Evolutionary conservation across 2,888 invertebrate species (phyloP).

Genomic region (Tigriopus californicus): DNA sequence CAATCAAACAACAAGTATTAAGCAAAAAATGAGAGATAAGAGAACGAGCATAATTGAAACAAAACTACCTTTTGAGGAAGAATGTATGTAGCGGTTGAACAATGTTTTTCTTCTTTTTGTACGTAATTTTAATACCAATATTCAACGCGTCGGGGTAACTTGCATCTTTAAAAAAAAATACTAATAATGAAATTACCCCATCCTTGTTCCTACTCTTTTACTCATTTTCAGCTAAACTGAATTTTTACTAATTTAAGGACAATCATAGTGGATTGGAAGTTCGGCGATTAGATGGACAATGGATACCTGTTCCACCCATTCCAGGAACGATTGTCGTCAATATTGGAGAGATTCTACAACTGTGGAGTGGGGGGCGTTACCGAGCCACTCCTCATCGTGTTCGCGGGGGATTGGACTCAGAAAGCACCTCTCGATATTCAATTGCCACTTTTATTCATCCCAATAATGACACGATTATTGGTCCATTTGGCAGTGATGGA

Average conservation of each 20-base stretch:
- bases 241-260: conserved; percentile 3
- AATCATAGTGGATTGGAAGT: not conserved
- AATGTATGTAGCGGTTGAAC: too few relatives aligned
- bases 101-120: too few relatives aligned
- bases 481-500: not conserved
- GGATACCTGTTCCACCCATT: not conserved
- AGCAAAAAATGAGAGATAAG: too few relatives aligned
- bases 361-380: not conserved
- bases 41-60: too few relatives aligned
- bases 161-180: too few relatives aligned
- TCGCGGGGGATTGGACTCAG: not conserved
- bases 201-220: too few relatives aligned
- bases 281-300: not conserved
- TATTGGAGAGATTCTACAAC: conserved; percentile 3
- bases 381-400: conserved; percentile 7
- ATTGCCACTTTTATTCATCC: conserved; percentile 10
- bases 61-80: too few relatives aligned
- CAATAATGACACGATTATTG: not conserved
- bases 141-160: too few relatives aligned
- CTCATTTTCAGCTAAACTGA: too few relatives aligned
- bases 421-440: not conserved
- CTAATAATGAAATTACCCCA: too few relatives aligned
- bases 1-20: too few relatives aligned
- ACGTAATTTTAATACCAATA: too few relatives aligned
- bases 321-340: conserved; percentile 6